phyloP scores from a whole-genome alignment of 2,797 vertebrate species.

The Cynopterus sphinx region DNA sequence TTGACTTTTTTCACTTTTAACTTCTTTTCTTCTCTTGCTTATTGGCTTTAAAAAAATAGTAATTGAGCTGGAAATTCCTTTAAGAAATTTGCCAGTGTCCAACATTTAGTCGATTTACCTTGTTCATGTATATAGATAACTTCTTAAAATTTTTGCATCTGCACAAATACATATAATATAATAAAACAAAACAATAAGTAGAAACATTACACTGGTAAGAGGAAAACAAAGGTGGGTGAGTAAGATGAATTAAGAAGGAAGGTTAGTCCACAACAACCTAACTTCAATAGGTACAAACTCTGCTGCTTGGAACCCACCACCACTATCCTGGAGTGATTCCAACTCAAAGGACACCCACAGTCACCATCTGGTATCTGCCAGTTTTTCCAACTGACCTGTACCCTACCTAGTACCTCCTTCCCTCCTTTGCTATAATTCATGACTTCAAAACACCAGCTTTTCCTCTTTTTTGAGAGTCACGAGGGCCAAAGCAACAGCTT shows the following conservation, averaged over 20 bases:
- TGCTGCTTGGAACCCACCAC: not conserved
- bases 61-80: not conserved
- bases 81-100: not conserved
- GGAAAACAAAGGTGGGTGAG: not conserved
- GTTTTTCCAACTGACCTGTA: conserved; percentile 63
- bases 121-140: not conserved
- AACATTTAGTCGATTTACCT: not conserved
- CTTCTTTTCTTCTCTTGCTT: conserved; percentile 22
- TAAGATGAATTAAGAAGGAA: not conserved
- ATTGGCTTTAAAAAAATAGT: not conserved
- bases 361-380: conserved; percentile 66
- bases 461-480: conserved; percentile 29
- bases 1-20: not conserved
- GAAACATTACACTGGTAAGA: not conserved
- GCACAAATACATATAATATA: not conserved
- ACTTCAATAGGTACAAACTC: no score
- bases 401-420: not conserved
- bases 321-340: conserved; percentile 69
- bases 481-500: conserved; percentile 51
- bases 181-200: not conserved
- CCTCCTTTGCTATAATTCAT: conserved; percentile 26
- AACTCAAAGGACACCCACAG: conserved; percentile 69
- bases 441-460: conserved; percentile 61
- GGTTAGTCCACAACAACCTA: not conserved
- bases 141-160: conserved; percentile 12